Conservation (phyloP, 1,140 invertebrate species). For the Drosophila persimilis region DNA sequence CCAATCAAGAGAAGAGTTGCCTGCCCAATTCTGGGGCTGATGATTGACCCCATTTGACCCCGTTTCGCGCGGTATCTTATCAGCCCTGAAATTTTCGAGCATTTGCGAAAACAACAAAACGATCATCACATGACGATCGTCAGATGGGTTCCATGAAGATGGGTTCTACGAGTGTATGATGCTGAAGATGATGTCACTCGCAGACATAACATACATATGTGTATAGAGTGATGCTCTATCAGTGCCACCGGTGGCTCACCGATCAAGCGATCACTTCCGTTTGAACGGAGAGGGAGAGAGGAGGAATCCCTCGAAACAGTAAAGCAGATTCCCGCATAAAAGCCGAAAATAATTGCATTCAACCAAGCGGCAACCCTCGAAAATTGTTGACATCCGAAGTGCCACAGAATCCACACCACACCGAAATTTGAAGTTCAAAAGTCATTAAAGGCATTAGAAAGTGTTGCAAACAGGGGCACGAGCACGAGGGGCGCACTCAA, state of each 20-base stretch:
- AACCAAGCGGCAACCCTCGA: slow-evolving; percentile 18
- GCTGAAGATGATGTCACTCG: slow-evolving; percentile 18
- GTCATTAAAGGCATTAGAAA: slow-evolving; percentile 64
- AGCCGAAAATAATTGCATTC: slow-evolving; percentile 39
- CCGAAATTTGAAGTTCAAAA: slow-evolving; percentile 27
- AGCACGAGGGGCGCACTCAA: not conserved
- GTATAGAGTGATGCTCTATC: slow-evolving; percentile 3
- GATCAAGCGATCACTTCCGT: slow-evolving; percentile 35
- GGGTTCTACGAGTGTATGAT: not conserved
- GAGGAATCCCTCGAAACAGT: slow-evolving; percentile 29
- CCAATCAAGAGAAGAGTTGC: no score
- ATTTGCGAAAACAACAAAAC: slow-evolving; percentile 13
- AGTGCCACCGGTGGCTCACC: not conserved
- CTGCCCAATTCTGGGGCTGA: not conserved
- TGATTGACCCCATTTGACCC: slow-evolving; percentile 1
- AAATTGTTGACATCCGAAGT: slow-evolving; percentile 47
- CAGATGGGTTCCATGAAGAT: slow-evolving; percentile 4
- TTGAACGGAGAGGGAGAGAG: not conserved
- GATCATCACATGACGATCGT: slow-evolving; percentile 4
- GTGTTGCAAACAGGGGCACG: slow-evolving; percentile 45
- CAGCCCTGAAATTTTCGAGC: slow-evolving; percentile 7
- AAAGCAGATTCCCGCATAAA: slow-evolving; percentile 5
- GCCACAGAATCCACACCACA: slow-evolving; percentile 18
- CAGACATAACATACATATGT: not conserved
- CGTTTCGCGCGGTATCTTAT: slow-evolving; percentile 13